Conservation (phyloP, 2,888 invertebrate species). For the Vesta saturnalis region DNA sequence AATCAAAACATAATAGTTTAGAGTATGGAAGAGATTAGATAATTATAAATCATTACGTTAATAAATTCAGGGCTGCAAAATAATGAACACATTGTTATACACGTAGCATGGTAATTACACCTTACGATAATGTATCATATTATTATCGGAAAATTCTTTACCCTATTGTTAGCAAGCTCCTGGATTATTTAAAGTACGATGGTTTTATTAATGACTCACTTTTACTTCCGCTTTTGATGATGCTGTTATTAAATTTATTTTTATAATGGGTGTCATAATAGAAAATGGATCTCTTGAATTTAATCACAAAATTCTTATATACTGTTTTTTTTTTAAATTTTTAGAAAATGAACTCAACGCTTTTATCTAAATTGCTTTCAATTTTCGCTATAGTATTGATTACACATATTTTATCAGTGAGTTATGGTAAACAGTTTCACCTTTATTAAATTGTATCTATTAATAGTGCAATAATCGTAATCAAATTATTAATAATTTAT, state of each 20-base stretch:
- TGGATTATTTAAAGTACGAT: slow-evolving; percentile 53
- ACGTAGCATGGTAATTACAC: slow-evolving; percentile 49
- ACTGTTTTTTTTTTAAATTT: slow-evolving; percentile 19
- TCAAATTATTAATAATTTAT: too few relatives aligned
- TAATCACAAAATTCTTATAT: slow-evolving; percentile 24
- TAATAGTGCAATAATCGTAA: too few relatives aligned
- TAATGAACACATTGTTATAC: too few relatives aligned
- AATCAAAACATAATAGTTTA: too few relatives aligned
- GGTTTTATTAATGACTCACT: slow-evolving; percentile 53
- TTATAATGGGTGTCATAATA: slow-evolving; percentile 46
- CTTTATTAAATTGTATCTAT: too few relatives aligned
- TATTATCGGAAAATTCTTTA: slow-evolving; percentile 53
- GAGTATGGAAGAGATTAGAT: too few relatives aligned
- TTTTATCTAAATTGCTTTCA: too few relatives aligned
- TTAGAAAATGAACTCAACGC: slow-evolving; percentile 11
- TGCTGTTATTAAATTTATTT: slow-evolving; percentile 53
- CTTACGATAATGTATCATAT: slow-evolving; percentile 49
- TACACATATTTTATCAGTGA: too few relatives aligned
- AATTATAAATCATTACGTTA: too few relatives aligned
- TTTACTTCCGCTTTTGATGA: slow-evolving; percentile 47
- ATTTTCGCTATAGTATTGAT: too few relatives aligned
- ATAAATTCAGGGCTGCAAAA: too few relatives aligned
- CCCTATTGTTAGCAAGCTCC: slow-evolving; percentile 52
- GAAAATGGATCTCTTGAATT: slow-evolving; percentile 38
- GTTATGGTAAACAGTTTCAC: too few relatives aligned